phyloP scores from a whole-genome alignment of 2,888 invertebrate genomes.

The Anoncus sp. region DNA sequence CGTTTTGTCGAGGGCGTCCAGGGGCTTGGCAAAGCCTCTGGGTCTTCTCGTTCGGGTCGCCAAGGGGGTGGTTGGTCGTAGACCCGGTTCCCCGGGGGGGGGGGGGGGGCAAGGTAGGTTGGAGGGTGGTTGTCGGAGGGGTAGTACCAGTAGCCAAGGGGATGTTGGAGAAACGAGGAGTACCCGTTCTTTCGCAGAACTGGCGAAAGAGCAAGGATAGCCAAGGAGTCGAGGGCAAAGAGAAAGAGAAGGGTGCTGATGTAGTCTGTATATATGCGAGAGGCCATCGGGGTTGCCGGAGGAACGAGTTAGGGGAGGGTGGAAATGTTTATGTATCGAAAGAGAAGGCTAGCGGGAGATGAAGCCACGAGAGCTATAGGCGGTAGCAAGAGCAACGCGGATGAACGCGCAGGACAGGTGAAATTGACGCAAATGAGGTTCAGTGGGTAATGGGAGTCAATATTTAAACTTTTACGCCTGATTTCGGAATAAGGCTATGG shows the following conservation, averaged over 20 bases:
- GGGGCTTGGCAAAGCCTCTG: conserved; percentile 33
- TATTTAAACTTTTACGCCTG: not conserved
- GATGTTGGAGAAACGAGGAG: conserved; percentile 12
- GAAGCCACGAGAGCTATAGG: not conserved
- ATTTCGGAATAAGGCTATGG: not conserved
- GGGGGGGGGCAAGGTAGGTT: too few species aligned
- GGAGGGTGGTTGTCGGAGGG: conserved; percentile 20
- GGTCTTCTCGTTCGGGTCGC: conserved; percentile 24
- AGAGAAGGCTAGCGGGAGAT: conserved; percentile 68
- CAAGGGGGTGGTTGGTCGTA: conserved; percentile 11
- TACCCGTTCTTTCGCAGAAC: conserved; percentile 14
- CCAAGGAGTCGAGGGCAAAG: conserved; percentile 12
- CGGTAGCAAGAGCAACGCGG: not conserved
- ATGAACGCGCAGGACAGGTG: conserved; percentile 2
- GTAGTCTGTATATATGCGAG: conserved; percentile 42
- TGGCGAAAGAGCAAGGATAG: conserved; percentile 45
- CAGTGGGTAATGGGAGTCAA: not conserved
- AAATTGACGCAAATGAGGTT: not conserved
- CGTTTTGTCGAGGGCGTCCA: conserved; percentile 51
- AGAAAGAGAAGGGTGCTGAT: conserved; percentile 52
- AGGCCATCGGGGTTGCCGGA: conserved; percentile 44
- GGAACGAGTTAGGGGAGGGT: conserved; percentile 40
- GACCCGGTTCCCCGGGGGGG: conserved; percentile 28
- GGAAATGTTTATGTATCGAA: conserved; percentile 76
- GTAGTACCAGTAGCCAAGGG: conserved; percentile 9